These are phyloP conservation scores for Parambassis ranga DNA, from an alignment of 2,797 vertebrate genomes.

Conservation along the genomic window DNA sequence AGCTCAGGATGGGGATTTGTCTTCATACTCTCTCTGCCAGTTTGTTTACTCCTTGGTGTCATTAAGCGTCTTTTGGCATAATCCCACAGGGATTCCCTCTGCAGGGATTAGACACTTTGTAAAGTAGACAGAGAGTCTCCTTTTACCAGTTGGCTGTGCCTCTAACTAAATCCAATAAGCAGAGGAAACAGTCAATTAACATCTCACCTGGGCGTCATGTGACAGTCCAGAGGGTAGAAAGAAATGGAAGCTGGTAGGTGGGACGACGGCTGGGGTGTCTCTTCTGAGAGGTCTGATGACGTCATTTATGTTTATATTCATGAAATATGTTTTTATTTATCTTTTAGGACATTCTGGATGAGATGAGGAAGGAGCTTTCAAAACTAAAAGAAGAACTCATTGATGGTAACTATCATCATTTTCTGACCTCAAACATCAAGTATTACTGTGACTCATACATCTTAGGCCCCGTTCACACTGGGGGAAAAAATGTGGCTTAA, in stretches of 20 bases:
- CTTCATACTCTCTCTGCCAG: background rate
- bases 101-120: slow-evolving; percentile 1
- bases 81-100: slow-evolving; percentile 13
- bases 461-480: too few relatives aligned
- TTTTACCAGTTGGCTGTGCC: background rate
- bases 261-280: background rate
- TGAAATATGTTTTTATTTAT: slow-evolving; percentile 8
- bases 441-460: too few relatives aligned
- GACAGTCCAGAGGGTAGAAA: background rate
- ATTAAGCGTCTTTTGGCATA: slow-evolving; percentile 12
- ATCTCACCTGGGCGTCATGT: background rate
- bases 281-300: background rate
- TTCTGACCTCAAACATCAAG: too few relatives aligned
- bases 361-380: slow-evolving; percentile 98
- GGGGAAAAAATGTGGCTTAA: too few relatives aligned
- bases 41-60: slow-evolving; percentile 2
- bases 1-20: background rate
- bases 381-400: slow-evolving; percentile 99
- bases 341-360: slow-evolving; percentile 95
- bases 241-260: background rate
- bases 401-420: slow-evolving; percentile 87
- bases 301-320: background rate
- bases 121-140: background rate
- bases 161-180: background rate
- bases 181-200: background rate